phyloP scores from a whole-genome alignment of 1,140 invertebrate species.

The Lepeophtheirus salmonis region DNA sequence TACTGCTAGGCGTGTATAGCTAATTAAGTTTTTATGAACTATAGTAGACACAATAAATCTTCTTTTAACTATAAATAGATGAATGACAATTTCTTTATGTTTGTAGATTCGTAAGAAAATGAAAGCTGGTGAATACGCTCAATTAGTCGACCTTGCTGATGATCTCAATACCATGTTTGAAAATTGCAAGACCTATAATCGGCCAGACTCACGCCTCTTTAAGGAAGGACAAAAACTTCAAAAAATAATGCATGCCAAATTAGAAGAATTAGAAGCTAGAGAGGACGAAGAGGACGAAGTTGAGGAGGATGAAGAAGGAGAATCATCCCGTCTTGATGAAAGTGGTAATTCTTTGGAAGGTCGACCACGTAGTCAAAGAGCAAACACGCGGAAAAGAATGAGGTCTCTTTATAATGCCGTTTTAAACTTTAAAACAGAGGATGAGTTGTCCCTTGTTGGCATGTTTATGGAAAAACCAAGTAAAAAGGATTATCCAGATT shows the following conservation, averaged over 20 bases:
- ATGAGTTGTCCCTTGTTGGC: conserved; percentile 62
- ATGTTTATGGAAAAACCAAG: conserved; percentile 73
- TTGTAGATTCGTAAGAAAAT: conserved; percentile 77
- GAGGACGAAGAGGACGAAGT: conserved; percentile 40
- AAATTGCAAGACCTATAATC: conserved; percentile 87
- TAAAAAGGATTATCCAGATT: conserved; percentile 20
- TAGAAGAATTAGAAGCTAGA: conserved; percentile 57
- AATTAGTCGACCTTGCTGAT: conserved; percentile 66
- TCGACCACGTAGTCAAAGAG: conserved; percentile 21
- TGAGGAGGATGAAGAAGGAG: conserved; percentile 39
- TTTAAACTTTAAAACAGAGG: conserved; percentile 75
- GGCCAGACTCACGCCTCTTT: conserved; percentile 65
- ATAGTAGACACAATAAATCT: too few relatives aligned
- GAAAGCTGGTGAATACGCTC: conserved; percentile 57
- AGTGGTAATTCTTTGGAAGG: conserved; percentile 22
- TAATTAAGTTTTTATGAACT: too few relatives aligned
- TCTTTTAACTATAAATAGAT: too few relatives aligned
- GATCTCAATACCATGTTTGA: conserved; percentile 97
- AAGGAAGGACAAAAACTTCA: conserved; percentile 60
- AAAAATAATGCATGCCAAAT: conserved; percentile 61
- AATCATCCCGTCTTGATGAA: background rate
- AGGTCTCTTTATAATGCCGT: conserved; percentile 71
- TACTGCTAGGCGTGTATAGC: too few relatives aligned
- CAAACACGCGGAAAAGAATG: conserved; percentile 33
- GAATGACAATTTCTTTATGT: too few relatives aligned